Base-by-base conservation (phyloP, 2,888 invertebrate species). In the Chloroclysta siterata region DNA sequence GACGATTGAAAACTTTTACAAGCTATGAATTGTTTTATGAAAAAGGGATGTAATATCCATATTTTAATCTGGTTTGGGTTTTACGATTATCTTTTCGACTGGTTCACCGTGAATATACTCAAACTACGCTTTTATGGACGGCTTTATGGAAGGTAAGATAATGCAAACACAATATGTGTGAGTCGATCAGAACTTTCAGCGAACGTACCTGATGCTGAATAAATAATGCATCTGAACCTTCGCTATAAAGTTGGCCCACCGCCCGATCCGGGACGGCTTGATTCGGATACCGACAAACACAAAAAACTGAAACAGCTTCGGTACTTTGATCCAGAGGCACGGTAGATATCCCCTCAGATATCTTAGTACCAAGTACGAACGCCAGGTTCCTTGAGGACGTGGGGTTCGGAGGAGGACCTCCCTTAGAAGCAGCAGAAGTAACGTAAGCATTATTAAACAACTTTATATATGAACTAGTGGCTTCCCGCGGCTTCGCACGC, bases 161-260 rank as follows among this genome's bases (percentile, higher is more conserved):
- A 60, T 53, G 55, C 52, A 53, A 63, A 57, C 51, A 63, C 64
- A 65, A 61, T 58, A 61, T 58, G 57, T 41, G 65, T 61, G 61
- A 58, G 52, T 61, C 58, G 54, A 65, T 61, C 65, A 47, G 58
- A 58, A 62, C 51, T 57, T 60, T 54, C 58, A 58, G 51, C 60
- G 48, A 44, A 60, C 29, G 53, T 53, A 54, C 58, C 61, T 54
- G 54, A 58, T 58, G 39, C 46, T 65, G 65, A 61, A 65, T 65
- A 61, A 65, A 61, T 65, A 59, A 65, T 62, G 53, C 47, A 54
- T 59, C 60, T 53, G 56, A 61, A 57, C 63, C 58, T 67, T 42
- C 36, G 42, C 59, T 60, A 55, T 51, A 55, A 64, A 65, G 53
- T 61, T 44, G 52, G 58, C 57, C 60, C 51, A 13, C 14, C 44